Evolutionary conservation across 2,113 vertebrate species (phyloP).

Genomic region (Lamprotornis superbus): DNA sequence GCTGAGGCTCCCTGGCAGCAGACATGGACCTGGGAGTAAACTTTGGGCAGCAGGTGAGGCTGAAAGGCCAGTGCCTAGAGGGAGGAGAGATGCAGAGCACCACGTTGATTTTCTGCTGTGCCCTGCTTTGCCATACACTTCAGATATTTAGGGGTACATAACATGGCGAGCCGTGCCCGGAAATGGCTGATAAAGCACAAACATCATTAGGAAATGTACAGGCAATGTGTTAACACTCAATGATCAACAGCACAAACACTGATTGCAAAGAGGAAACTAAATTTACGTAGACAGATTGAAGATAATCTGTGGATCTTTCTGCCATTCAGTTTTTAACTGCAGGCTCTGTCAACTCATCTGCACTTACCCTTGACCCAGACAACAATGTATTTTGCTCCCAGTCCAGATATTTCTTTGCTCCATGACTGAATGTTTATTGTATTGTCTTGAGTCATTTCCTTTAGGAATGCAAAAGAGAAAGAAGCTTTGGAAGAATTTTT

Average conservation of each 20-base stretch:
- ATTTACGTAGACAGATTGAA: not conserved
- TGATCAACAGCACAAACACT: not conserved
- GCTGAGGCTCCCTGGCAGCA: not conserved
- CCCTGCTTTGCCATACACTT: not conserved
- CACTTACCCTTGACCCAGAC: not conserved
- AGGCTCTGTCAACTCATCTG: not conserved
- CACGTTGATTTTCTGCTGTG: not conserved
- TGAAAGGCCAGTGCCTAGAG: too few species aligned
- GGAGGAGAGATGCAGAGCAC: not conserved
- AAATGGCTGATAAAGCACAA: not conserved
- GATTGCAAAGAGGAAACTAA: not conserved
- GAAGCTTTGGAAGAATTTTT: not conserved
- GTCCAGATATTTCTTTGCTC: constrained; percentile 1
- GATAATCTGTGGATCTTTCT: not conserved
- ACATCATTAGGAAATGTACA: not conserved
- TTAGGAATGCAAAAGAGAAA: not conserved
- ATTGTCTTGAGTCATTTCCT: constrained; percentile 22
- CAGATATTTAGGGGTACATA: not conserved
- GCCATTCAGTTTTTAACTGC: not conserved
- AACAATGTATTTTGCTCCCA: not conserved
- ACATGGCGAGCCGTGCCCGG: accelerated
- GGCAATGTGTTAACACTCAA: not conserved
- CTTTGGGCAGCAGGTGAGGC: not conserved
- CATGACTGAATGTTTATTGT: constrained; percentile 4
- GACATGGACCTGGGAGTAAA: accelerated